phyloP scores from a whole-genome alignment of 92 coral and sea anemone species.

The Bergia sp. region DNA sequence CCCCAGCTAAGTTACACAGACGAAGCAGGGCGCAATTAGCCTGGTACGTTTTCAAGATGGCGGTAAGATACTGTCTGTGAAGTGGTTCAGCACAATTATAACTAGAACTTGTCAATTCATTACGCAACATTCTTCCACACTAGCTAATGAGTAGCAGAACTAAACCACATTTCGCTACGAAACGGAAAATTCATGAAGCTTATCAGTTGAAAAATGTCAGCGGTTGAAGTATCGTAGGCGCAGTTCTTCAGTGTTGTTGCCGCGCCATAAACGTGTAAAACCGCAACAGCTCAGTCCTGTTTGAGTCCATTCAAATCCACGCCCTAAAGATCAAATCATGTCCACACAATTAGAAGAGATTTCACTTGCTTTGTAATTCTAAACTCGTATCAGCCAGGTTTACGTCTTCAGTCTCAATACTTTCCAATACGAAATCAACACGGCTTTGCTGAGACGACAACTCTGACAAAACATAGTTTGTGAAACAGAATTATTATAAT shows the following conservation, averaged over 20 bases:
- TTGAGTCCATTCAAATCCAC: slow-evolving; percentile 36
- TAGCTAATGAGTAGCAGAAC: background rate
- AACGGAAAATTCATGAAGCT: background rate
- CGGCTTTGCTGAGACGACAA: background rate
- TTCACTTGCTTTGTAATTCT: background rate
- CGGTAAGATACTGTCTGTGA: background rate
- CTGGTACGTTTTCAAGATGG: background rate
- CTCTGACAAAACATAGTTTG: too few relatives aligned
- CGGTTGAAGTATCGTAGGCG: slow-evolving; percentile 6
- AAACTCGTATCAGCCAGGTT: background rate
- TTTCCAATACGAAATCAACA: background rate
- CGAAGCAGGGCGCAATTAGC: too few relatives aligned
- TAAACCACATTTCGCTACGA: background rate
- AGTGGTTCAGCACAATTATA: background rate
- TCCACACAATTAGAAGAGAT: slow-evolving; percentile 28
- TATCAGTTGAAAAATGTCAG: background rate
- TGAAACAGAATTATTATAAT: too few relatives aligned
- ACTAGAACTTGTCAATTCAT: background rate
- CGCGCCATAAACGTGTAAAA: slow-evolving; percentile 21
- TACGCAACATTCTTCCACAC: too few relatives aligned
- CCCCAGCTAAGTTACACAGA: background rate
- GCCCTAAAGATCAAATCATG: slow-evolving; percentile 48
- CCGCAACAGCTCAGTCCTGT: slow-evolving; percentile 29
- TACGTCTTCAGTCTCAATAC: background rate
- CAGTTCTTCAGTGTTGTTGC: slow-evolving; percentile 31